These are phyloP conservation scores for Pterostichus niger DNA, from an alignment of 2,888 invertebrate species.

Conservation along the genomic window DNA sequence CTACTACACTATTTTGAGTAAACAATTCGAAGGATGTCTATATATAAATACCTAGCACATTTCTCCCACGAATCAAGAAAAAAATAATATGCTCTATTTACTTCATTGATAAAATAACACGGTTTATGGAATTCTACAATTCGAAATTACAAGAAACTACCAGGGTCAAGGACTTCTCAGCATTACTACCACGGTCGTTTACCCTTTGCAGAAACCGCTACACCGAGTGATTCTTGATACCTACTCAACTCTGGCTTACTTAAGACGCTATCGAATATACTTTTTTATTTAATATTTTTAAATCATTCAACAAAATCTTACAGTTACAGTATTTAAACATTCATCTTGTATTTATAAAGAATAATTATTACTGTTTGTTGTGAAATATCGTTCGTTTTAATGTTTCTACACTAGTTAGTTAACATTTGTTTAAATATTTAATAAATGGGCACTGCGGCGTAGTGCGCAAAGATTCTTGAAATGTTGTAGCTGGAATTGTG, in stretches of 20 bases:
- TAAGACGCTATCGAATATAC: conserved; percentile 4
- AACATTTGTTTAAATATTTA: background rate
- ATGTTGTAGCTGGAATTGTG: no score
- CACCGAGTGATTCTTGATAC: conserved; percentile 2
- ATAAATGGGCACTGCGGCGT: background rate
- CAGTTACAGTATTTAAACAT: background rate
- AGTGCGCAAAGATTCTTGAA: background rate
- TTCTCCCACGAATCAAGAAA: background rate
- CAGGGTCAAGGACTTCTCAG: conserved; percentile 59
- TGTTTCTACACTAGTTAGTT: background rate
- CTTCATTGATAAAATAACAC: conserved; percentile 15
- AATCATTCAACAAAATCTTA: background rate
- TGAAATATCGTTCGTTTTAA: background rate
- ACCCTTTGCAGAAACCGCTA: conserved; percentile 63
- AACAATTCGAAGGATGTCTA: conserved; percentile 43
- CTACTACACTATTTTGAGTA: conserved; percentile 31
- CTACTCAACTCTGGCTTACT: background rate
- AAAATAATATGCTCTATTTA: conserved; percentile 39
- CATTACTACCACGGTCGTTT: conserved; percentile 49
- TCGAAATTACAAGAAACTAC: conserved; percentile 38
- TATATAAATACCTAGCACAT: conserved; percentile 22
- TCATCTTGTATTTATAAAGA: background rate
- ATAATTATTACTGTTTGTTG: conserved; percentile 24
- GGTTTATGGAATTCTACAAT: conserved; percentile 6
- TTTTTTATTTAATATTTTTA: conserved; percentile 1